Conservation (phyloP, 2,888 invertebrate genomes). For the Cabera pusaria region DNA sequence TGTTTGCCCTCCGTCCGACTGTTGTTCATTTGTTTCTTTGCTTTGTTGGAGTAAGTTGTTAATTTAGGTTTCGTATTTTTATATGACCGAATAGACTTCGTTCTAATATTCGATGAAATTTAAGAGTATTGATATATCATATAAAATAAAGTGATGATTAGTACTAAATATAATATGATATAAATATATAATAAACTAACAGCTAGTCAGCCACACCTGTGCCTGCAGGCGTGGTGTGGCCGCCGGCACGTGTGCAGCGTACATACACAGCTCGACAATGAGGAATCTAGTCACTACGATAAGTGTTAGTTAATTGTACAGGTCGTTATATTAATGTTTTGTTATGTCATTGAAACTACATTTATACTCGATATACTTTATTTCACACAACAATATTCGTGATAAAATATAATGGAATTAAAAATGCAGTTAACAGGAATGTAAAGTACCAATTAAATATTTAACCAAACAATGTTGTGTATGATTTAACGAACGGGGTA, state of each 20-base stretch:
- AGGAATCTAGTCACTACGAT: constrained; percentile 74
- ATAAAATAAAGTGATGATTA: too few relatives aligned
- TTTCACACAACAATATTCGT: constrained; percentile 54
- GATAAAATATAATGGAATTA: constrained; percentile 42
- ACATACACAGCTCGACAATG: too few relatives aligned
- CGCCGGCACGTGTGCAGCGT: too few relatives aligned
- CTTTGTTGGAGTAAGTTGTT: constrained; percentile 32
- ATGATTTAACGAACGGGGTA: constrained; percentile 47
- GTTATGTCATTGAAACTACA: constrained; percentile 31
- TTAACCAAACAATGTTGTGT: constrained; percentile 58
- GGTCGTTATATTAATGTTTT: constrained; percentile 37
- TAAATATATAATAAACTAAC: constrained; percentile 32
- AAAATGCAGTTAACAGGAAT: constrained; percentile 63
- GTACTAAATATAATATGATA: constrained; percentile 1
- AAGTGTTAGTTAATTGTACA: constrained; percentile 49
- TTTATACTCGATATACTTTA: constrained; percentile 62
- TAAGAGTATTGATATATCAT: too few relatives aligned
- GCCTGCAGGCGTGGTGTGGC: too few relatives aligned
- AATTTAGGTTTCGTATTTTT: constrained; percentile 32
- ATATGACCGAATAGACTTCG: constrained; percentile 1
- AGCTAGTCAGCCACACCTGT: constrained; percentile 67
- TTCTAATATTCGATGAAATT: too few relatives aligned
- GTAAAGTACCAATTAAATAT: constrained; percentile 69
- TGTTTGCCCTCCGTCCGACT: constrained; percentile 55
- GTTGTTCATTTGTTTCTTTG: constrained; percentile 33